Base-by-base conservation (phyloP, 2,797 vertebrate genomes). In the Stomatorhinus walkeri region DNA sequence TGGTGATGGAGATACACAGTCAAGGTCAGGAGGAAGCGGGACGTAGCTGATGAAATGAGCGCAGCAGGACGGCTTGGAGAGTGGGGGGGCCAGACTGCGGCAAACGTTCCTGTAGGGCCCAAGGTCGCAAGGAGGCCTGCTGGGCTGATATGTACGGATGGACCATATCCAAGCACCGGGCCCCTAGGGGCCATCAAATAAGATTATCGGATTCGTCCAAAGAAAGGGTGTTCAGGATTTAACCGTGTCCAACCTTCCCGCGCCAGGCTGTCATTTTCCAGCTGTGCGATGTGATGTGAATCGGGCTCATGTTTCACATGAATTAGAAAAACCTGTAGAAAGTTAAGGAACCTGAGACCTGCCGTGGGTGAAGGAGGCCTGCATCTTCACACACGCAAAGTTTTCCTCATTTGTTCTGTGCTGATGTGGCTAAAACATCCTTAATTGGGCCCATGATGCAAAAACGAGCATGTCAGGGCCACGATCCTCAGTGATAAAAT, bases 11-110 rank as follows among this genome's bases (percentile, higher is more conserved):
- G 91, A 90, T 91, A 91, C n/a, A 90, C 90, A 91, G 91, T 93
- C 93, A 93, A 92, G 92, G 92, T 93, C 92, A 91, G 91, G 89
- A 91, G 90, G 91, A 91, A 92, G 88, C 91, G 91, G 93, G 92
- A 92, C 93, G 93, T 91, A 92, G 93, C 93, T 94, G 92, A 94
- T 93, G 93, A 94, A 91, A 91, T 91, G 92, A 91, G 89, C 91
- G 88, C 92, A 92, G 93, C 92, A 87, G 93, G 92, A 87, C 90
- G 88, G 90, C 90, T 88, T 19, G 89, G 89, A 68, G 89, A 91
- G 2, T 19, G 72, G 72, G 40, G 90, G 90, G 91, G 90, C 89
- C 91, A 90, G 92, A 91, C 91, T 92, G 92, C 91, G 90, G 91
- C 90, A 90, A 87, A 89, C 90, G 92, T 6, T 91, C 92, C 91